A percentile compares a stretch with the other conserved stretches of the same genome.
Conservation (phyloP, 2,113 vertebrate genomes). For the Phycodurus eques region DNA sequence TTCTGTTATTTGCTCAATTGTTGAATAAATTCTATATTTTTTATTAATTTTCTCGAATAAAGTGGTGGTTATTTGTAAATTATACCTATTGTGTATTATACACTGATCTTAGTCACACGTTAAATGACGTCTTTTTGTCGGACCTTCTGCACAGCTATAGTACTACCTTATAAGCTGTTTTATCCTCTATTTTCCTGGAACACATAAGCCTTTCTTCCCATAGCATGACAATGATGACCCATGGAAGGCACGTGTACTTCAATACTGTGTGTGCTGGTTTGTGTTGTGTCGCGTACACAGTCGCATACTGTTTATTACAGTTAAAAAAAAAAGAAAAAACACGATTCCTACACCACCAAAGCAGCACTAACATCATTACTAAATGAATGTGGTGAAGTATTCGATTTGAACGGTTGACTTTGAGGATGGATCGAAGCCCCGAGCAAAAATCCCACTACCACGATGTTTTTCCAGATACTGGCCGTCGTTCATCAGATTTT, state of each 20-base stretch:
- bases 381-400: neutral
- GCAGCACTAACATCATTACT: neutral
- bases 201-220: constrained; percentile 44
- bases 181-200: constrained; percentile 31
- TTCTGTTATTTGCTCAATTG: constrained; percentile 27
- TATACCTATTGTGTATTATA: no score
- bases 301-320: neutral
- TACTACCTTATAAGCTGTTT: constrained; percentile 15
- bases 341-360: neutral
- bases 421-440: no score
- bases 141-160: constrained; percentile 33
- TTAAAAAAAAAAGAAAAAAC: neutral
- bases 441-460: no score
- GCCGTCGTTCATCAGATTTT: no score
- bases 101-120: neutral
- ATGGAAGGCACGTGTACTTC: constrained; percentile 33
- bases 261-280: neutral
- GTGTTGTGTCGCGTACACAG: no score
- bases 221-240: constrained; percentile 15
- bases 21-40: constrained; percentile 69
- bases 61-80: neutral
- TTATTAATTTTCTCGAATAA: constrained; percentile 41
- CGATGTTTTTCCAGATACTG: no score
- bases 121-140: neutral
- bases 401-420: neutral